Base-by-base conservation (phyloP, 1,140 invertebrate species). In the Uloborus diversus region DNA sequence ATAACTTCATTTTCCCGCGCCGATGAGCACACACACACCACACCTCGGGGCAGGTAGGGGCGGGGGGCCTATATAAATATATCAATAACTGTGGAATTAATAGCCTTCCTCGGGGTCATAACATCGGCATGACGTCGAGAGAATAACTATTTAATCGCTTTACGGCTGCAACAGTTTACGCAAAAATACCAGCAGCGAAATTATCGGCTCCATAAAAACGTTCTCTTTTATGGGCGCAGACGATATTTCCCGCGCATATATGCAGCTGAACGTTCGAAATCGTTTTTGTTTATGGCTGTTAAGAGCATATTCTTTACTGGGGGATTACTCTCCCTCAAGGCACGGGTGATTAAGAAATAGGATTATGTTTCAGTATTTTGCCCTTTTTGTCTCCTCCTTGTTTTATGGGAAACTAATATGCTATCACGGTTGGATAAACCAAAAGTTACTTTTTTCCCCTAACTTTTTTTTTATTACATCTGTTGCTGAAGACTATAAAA, bases 141-240 rank as follows among this genome's bases (percentile, higher is more conserved):
- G 32, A 66, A 78, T 65, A 78, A 78, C 73, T 78, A 78, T 66
- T 62, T 78, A 78, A 78, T 78, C 73, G 73, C 66, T 78, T 78
- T 78, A 78, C 62, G 73, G 73, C 73, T 56, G 66, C 73, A 78
- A 78, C 73, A 78, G 73, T 78, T 78, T 78, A 78, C 73, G 61
- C 73, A 78, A 78, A 78, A 78, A 78, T 78, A 78, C 73, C 73
- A 66, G 62, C 61, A 78, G 62, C 73, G 73, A 78, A 78, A 78
- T 78, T 78, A 78, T 78, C 73, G 62, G 73, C 73, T 65, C 73
- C 73, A 78, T 78, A 78, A 78, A 78, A 78, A 78, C 73, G 20
- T 66, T 65, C 61, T 42, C 56, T 78, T 78, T 78, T 78, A 75
- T 47, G 57, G 57, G 51, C 51, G 5, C 61, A 27, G 30, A 32